phyloP scores from a whole-genome alignment of 2,888 invertebrate genomes.

The Choreutis nemorana region DNA sequence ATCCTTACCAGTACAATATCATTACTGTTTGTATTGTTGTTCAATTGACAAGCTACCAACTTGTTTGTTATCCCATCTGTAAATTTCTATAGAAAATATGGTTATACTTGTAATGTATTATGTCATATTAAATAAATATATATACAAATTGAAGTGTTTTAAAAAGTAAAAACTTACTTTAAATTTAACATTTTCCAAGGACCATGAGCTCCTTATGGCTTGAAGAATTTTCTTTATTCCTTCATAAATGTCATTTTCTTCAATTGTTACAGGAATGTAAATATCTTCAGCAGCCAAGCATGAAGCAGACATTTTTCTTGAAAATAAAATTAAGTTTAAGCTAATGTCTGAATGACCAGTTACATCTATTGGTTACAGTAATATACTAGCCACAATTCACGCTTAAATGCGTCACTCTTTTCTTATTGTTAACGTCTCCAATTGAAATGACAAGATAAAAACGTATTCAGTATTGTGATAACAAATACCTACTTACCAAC shows the following conservation, averaged over 20 bases:
- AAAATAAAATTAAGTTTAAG: no score
- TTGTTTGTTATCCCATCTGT: slow-evolving; percentile 96
- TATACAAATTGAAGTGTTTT: not conserved
- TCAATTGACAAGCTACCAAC: slow-evolving; percentile 78
- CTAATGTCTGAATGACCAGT: no score
- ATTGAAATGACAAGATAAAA: no score
- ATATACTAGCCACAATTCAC: no score
- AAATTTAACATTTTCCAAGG: slow-evolving; percentile 67
- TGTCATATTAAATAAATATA: no score
- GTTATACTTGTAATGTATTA: no score
- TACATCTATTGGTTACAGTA: no score
- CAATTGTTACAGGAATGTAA: slow-evolving; percentile 68
- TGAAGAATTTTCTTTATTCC: slow-evolving; percentile 74
- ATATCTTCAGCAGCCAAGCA: slow-evolving; percentile 35
- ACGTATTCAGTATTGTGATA: no score
- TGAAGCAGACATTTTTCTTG: slow-evolving; percentile 34
- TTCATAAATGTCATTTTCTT: slow-evolving; percentile 71
- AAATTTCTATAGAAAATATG: slow-evolving; percentile 70
- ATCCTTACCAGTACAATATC: slow-evolving; percentile 85
- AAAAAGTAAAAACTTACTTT: slow-evolving; percentile 65
- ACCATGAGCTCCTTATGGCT: slow-evolving; percentile 77
- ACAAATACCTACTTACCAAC: no score
- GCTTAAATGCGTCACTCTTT: no score
- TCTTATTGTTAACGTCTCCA: no score
- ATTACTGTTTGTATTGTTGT: slow-evolving; percentile 19